Evolutionary conservation across 1,140 invertebrate genomes (phyloP).

Genomic region (Drosophila santomea): DNA sequence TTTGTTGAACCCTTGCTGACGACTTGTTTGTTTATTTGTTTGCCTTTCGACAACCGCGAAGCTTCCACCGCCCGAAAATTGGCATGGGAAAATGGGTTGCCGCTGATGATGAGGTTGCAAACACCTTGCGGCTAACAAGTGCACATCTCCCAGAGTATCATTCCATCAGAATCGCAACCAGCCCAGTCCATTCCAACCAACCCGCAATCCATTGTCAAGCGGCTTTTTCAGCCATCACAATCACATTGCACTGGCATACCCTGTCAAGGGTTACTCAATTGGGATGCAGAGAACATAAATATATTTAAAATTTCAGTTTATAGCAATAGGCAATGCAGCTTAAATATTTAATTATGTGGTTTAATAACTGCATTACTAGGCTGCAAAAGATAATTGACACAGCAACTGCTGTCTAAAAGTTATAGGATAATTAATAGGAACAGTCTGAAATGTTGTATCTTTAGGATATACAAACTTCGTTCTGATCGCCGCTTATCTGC

Average conservation of each 20-base stretch:
- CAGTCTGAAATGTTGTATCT: neutral
- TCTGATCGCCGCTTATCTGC: neutral
- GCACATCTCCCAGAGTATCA: constrained; percentile 31
- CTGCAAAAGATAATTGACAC: too few species aligned
- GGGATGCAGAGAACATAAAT: neutral
- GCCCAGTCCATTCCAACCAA: constrained; percentile 11
- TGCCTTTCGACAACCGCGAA: constrained; percentile 46
- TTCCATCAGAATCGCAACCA: neutral
- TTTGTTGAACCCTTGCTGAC: constrained; percentile 65
- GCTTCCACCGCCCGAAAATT: constrained; percentile 1
- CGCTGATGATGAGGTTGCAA: constrained; percentile 39
- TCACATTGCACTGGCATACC: constrained; percentile 42
- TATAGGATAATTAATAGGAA: too few species aligned
- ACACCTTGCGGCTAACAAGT: constrained; percentile 77
- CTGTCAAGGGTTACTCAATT: neutral
- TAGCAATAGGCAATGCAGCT: too few species aligned
- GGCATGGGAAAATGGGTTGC: constrained; percentile 5
- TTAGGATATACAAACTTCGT: neutral
- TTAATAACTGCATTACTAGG: too few species aligned
- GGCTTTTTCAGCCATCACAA: constrained; percentile 58
- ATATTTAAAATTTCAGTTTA: neutral
- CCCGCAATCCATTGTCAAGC: constrained; percentile 24
- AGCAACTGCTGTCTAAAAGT: too few species aligned
- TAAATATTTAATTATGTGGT: too few species aligned
- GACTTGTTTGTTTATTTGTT: constrained; percentile 70